Percentiles rank a stretch among this genome's conserved stretches.
phyloP scores from a whole-genome alignment of 1,140 invertebrate genomes.

The Zaprionus ghesquierei region DNA sequence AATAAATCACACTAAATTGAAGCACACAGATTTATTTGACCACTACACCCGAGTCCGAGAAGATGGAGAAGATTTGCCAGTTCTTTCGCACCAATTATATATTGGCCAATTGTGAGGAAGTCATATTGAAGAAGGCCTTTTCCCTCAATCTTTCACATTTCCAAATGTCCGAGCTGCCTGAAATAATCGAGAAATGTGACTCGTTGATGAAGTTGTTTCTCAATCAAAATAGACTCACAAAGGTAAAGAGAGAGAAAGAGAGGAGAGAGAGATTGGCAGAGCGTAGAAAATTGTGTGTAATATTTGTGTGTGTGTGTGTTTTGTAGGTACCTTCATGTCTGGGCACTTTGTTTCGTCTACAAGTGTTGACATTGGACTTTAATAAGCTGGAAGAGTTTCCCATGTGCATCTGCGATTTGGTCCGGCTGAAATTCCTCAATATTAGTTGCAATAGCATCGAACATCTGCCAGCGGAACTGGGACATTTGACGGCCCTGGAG shows the following conservation, averaged over 20 bases:
- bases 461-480: slow-evolving; percentile 87
- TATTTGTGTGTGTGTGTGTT: not conserved
- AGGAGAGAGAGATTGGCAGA: slow-evolving; percentile 19
- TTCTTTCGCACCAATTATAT: slow-evolving; percentile 86
- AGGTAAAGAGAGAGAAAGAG: slow-evolving; percentile 47
- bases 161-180: slow-evolving; percentile 85
- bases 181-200: slow-evolving; percentile 83
- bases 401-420: slow-evolving; percentile 84
- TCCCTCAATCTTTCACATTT: slow-evolving; percentile 85
- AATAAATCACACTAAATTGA: slow-evolving; percentile 21
- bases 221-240: slow-evolving; percentile 85
- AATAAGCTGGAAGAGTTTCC: slow-evolving; percentile 88
- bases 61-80: slow-evolving; percentile 83
- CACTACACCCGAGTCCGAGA: not conserved
- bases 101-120: slow-evolving; percentile 85
- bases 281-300: not conserved
- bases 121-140: slow-evolving; percentile 84
- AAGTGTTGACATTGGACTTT: slow-evolving; percentile 85
- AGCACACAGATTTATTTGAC: not conserved
- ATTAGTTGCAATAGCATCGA: slow-evolving; percentile 91
- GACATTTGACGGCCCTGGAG: slow-evolving; percentile 88
- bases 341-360: slow-evolving; percentile 70
- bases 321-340: slow-evolving; percentile 71
- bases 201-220: slow-evolving; percentile 85
- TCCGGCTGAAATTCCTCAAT: slow-evolving; percentile 90